phyloP scores from a whole-genome alignment of 2,113 vertebrate genomes.

The Drymodes brunneopygia region DNA sequence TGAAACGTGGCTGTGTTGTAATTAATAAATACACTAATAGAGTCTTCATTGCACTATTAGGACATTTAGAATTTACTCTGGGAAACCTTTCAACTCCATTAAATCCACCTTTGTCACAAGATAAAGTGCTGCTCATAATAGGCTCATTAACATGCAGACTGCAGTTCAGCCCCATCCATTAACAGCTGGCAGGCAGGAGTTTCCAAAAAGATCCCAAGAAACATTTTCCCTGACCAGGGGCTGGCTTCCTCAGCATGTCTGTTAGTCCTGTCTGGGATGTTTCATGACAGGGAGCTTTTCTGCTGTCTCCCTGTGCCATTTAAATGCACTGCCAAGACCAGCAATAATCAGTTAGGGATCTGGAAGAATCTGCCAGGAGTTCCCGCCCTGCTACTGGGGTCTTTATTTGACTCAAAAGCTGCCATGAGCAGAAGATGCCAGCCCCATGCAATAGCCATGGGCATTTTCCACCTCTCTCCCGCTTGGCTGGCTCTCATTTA shows the following conservation, averaged over 20 bases:
- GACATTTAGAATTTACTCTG: constrained; percentile 62
- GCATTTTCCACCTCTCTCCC: neutral
- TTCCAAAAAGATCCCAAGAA: constrained; percentile 29
- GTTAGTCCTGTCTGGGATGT: neutral
- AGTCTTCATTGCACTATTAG: constrained; percentile 55
- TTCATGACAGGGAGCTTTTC: neutral
- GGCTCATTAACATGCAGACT: constrained; percentile 56
- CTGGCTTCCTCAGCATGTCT: neutral
- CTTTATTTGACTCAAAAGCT: neutral
- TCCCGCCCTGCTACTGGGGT: neutral
- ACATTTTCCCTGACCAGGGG: neutral
- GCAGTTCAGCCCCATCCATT: constrained; percentile 44
- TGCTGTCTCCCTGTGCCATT: neutral
- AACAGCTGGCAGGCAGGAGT: constrained; percentile 45
- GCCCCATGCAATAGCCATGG: neutral
- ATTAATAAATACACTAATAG: constrained; percentile 63
- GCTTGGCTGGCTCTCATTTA: neutral
- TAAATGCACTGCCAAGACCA: neutral
- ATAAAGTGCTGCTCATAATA: constrained; percentile 57
- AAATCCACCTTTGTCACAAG: constrained; percentile 69
- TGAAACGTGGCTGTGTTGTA: neutral
- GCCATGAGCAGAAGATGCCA: neutral
- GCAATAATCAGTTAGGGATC: neutral
- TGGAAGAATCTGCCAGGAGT: neutral
- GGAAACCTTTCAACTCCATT: constrained; percentile 64